These are phyloP conservation scores for Pocillopora grandis DNA, from an alignment of 92 coral and sea anemone species.

Conservation along the genomic window DNA sequence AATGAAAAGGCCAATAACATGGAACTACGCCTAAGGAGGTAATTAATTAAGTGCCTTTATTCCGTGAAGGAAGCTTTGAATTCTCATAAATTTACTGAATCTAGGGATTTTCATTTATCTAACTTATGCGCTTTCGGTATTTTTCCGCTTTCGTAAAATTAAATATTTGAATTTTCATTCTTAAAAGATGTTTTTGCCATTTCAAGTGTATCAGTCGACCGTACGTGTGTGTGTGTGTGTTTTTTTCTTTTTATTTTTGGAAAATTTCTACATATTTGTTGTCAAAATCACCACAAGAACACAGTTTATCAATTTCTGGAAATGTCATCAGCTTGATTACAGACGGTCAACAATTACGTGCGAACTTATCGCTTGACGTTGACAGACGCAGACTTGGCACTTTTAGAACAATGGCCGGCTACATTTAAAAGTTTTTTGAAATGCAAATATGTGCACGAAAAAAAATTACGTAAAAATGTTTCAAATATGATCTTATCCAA, in stretches of 20 bases:
- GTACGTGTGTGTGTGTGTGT: too few species aligned
- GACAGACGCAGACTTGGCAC: background rate
- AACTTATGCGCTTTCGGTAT: background rate
- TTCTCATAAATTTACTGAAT: constrained; percentile 7
- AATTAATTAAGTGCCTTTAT: constrained; percentile 32
- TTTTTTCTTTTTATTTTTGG: background rate
- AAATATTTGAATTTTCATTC: background rate
- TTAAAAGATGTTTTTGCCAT: background rate
- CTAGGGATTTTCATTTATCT: background rate
- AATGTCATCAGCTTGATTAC: background rate
- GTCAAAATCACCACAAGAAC: background rate
- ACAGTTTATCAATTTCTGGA: background rate
- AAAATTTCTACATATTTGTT: background rate
- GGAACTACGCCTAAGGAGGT: background rate
- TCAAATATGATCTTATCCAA: background rate
- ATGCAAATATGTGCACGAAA: constrained; percentile 13
- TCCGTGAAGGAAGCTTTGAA: background rate
- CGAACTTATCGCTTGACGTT: too few species aligned
- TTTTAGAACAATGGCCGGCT: constrained; percentile 3
- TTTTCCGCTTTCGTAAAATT: constrained; percentile 9
- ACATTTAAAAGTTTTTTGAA: background rate
- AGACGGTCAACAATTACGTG: background rate
- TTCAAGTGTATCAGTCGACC: background rate
- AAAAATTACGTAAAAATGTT: background rate
- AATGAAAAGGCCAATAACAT: background rate